Base-by-base conservation (phyloP, 2,797 vertebrate species). In the Euphonia xanthogaster region DNA sequence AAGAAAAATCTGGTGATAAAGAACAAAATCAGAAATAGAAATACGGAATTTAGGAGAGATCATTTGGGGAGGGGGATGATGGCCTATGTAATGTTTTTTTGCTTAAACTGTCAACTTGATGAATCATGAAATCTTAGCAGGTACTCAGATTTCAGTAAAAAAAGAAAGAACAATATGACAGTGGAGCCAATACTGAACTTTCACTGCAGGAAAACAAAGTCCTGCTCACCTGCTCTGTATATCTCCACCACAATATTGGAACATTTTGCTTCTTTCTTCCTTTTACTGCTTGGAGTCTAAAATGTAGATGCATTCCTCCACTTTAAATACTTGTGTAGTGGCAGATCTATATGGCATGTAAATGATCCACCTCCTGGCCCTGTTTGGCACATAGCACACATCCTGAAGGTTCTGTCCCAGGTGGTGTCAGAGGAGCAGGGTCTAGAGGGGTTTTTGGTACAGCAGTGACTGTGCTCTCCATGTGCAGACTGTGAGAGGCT, bases 401-500 rank as follows among this genome's bases (percentile, higher is more conserved):
- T 42, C 17, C 40, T 42, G 40, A 42, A 58, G 28, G 30, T 39
- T 70, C 57, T 68, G 19, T 84, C 47, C 22, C 44, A 22, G 22
- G 14, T 23, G 13, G 7, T 39, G 68, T 25, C 51, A 27, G 40
- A 63, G 72, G 83, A 73, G 53, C 68, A 53, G 51, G 51, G 25
- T 19, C 25, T 57, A 5, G 2, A 2, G 8, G n/a, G n/a, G 7
- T 4, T 25, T 57, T 57, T 9, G 31, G 7, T n/a, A 4, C 18
- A 58, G 23, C 24, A 51, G n/a, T 31, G 17, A 20, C 12, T 51
- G 10, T 47, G 9, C 45, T 70, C 48, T 75, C 31, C 14, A 1
- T 8, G 22, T 9, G 12, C 24, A 37, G 30, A 19, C 12, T 51
- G 22, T 0, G 0, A 47, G 35, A 53, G 35, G 25, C 45, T 2